These are phyloP conservation scores for Nerophis lumbriciformis DNA, from an alignment of 2,113 vertebrate genomes.

Conservation along the genomic window DNA sequence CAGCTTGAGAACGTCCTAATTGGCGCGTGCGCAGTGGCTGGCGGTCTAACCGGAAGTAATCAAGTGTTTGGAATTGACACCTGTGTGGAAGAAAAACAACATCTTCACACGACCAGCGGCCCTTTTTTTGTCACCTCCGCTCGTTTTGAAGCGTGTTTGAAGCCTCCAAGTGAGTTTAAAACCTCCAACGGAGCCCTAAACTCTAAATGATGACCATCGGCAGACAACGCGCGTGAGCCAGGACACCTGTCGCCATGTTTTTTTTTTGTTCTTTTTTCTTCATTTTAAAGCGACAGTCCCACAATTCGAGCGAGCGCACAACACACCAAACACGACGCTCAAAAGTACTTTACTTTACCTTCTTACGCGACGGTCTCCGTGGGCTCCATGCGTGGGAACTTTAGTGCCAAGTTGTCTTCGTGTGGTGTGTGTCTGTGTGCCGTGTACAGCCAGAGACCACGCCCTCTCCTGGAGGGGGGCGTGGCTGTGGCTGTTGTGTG, in stretches of 20 bases:
- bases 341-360: slow-evolving; percentile 25
- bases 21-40: not conserved
- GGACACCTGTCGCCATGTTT: slow-evolving; percentile 50
- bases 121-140: not conserved
- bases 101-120: too few relatives aligned
- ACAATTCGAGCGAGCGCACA: not conserved
- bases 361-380: slow-evolving; percentile 28
- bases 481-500: slow-evolving; percentile 6
- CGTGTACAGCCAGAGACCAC: slow-evolving; percentile 42
- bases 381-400: slow-evolving; percentile 37
- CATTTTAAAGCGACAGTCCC: not conserved
- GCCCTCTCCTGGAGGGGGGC: slow-evolving; percentile 36
- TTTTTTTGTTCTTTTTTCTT: not conserved
- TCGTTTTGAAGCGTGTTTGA: too few relatives aligned
- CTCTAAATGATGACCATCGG: not conserved
- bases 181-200: too few relatives aligned
- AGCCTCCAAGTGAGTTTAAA: too few relatives aligned
- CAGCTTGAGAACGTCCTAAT: not conserved
- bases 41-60: not conserved
- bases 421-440: not conserved
- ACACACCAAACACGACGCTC: not conserved
- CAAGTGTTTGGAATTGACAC: not conserved
- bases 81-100: not conserved
- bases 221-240: slow-evolving; percentile 31
- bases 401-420: slow-evolving; percentile 17